Conservation (phyloP, 2,888 invertebrate species). For the Metalampra italica region DNA sequence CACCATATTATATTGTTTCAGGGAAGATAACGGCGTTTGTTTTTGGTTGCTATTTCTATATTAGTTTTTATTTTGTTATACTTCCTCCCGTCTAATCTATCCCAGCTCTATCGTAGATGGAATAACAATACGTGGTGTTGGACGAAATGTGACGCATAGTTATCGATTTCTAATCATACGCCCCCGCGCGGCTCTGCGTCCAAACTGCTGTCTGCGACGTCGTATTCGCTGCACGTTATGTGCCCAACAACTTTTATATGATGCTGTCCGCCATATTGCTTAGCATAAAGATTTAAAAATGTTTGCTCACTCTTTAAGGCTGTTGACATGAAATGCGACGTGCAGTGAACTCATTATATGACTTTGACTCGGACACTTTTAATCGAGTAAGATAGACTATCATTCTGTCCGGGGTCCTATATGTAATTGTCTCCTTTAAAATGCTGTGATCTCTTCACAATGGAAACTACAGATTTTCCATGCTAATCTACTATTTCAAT, state of each 20-base stretch:
- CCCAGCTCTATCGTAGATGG: conserved; percentile 1
- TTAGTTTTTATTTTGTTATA: neutral
- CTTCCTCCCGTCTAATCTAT: neutral
- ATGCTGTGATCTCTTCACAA: too few relatives aligned
- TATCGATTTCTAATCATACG: conserved; percentile 73
- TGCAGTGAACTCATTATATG: neutral
- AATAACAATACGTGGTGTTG: conserved; percentile 53
- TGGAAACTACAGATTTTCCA: too few relatives aligned
- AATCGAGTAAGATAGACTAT: too few relatives aligned
- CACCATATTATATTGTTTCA: too few relatives aligned
- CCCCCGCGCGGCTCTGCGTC: conserved; percentile 38
- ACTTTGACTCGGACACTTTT: too few relatives aligned
- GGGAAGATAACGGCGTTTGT: too few relatives aligned
- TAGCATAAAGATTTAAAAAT: conserved; percentile 1
- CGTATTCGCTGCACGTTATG: conserved; percentile 10
- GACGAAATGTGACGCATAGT: conserved; percentile 61
- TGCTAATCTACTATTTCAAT: too few relatives aligned
- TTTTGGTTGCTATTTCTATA: too few relatives aligned
- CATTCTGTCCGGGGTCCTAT: too few relatives aligned
- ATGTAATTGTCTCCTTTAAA: too few relatives aligned
- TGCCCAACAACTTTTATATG: neutral
- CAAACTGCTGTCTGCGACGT: conserved; percentile 25
- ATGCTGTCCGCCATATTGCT: neutral
- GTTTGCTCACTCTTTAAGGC: neutral
- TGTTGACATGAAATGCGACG: neutral